phyloP scores from a whole-genome alignment of 2,888 invertebrate species.

The Agonopterix arenella region DNA sequence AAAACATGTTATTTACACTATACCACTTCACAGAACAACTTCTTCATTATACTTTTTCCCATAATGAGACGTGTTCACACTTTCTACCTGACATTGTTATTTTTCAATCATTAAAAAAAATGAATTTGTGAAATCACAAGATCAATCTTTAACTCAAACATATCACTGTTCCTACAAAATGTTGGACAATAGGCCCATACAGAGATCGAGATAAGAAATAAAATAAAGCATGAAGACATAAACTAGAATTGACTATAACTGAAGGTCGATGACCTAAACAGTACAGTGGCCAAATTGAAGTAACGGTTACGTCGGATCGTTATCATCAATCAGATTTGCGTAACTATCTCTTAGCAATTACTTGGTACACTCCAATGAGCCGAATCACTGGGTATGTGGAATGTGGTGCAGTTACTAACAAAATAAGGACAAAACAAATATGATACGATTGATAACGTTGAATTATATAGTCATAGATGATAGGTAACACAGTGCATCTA shows the following conservation, averaged over 20 bases:
- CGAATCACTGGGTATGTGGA: slow-evolving; percentile 44
- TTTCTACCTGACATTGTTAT: too few relatives aligned
- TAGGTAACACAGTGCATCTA: too few relatives aligned
- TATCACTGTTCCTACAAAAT: not conserved
- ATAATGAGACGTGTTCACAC: slow-evolving; percentile 46
- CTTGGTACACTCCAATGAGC: slow-evolving; percentile 36
- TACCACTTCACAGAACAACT: slow-evolving; percentile 24
- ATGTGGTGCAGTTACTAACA: slow-evolving; percentile 19
- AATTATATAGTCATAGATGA: too few relatives aligned
- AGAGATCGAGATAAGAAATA: slow-evolving; percentile 2
- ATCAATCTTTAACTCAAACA: slow-evolving; percentile 2
- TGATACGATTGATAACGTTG: too few relatives aligned
- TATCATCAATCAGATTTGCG: slow-evolving; percentile 75
- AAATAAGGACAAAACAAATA: not conserved
- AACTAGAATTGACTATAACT: slow-evolving; percentile 27
- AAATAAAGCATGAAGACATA: slow-evolving; percentile 12
- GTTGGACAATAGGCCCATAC: not conserved
- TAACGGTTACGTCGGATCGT: slow-evolving; percentile 66
- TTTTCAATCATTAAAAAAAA: too few relatives aligned
- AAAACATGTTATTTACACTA: slow-evolving; percentile 15
- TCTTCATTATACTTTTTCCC: slow-evolving; percentile 29
- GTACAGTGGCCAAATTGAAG: slow-evolving; percentile 67
- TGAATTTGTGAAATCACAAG: not conserved
- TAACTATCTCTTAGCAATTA: slow-evolving; percentile 71
- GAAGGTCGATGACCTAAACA: slow-evolving; percentile 61